A percentile compares a stretch with the other conserved stretches of the same genome.
These are phyloP conservation scores for Rhodophaea formosa DNA, from an alignment of 2,888 invertebrate species.

Conservation along the genomic window DNA sequence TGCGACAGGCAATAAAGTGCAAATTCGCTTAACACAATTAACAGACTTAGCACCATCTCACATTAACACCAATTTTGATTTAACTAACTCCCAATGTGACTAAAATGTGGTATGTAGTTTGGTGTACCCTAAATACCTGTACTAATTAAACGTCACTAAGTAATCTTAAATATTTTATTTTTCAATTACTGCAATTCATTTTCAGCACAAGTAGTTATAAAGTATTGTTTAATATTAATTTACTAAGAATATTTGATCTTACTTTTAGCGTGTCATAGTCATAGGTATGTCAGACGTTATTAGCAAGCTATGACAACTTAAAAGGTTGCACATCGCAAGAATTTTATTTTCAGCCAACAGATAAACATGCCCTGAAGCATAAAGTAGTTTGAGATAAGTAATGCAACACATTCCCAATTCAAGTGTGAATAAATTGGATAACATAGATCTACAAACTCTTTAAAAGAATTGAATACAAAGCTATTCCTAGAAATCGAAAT, in stretches of 20 bases:
- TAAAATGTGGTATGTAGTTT: constrained; percentile 13
- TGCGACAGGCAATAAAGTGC: constrained; percentile 50
- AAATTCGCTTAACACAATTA: constrained; percentile 34
- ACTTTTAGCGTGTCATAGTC: no score
- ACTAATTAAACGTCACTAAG: constrained; percentile 3
- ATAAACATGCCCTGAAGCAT: no score
- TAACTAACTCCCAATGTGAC: constrained; percentile 13
- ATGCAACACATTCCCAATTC: no score
- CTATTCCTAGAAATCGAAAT: no score
- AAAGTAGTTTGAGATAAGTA: no score
- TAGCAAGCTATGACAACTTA: no score
- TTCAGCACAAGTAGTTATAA: neutral
- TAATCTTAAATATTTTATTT: neutral
- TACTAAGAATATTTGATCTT: neutral
- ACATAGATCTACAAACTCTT: no score
- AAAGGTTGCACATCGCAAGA: no score
- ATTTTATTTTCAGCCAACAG: no score
- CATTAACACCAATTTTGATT: constrained; percentile 33
- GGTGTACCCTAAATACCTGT: constrained; percentile 20
- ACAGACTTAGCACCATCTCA: constrained; percentile 40
- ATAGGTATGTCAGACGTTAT: no score
- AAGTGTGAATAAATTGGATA: no score
- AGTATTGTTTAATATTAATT: neutral
- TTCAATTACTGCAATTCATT: neutral
- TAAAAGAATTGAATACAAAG: no score